Percentiles rank a stretch among this genome's conserved stretches.
phyloP scores from a whole-genome alignment of 2,113 vertebrate species.

The Paedocypris sp. region DNA sequence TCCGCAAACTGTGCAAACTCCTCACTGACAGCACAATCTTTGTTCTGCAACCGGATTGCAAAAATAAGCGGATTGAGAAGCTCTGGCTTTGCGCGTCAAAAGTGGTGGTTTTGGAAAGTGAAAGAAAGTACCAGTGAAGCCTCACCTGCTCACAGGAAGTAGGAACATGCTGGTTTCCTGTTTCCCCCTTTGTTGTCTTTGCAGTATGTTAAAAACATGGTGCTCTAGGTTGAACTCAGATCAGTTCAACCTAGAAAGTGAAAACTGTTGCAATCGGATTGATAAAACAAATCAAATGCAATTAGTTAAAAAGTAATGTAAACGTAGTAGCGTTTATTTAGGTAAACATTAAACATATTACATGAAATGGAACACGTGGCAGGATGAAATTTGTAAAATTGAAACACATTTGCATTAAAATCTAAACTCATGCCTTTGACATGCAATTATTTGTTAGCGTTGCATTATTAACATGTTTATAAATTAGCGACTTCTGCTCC shows the following conservation, averaged over 20 bases:
- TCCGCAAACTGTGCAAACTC: no score
- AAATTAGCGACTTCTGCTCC: no score
- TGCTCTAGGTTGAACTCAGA: conserved; percentile 24
- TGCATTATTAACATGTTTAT: no score
- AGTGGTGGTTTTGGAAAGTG: conserved; percentile 49
- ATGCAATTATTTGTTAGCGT: no score
- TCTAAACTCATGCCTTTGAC: no score
- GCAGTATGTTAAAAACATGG: conserved; percentile 29
- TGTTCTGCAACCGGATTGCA: background rate
- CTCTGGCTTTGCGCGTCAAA: conserved; percentile 37
- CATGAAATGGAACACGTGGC: no score
- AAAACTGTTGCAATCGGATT: background rate
- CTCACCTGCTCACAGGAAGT: conserved; percentile 57
- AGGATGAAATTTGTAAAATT: no score
- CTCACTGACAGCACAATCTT: background rate
- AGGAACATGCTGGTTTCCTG: conserved; percentile 59
- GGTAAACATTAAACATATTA: no score
- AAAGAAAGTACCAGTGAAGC: conserved; percentile 39
- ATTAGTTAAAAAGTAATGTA: background rate
- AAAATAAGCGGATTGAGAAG: conserved; percentile 26
- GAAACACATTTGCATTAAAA: no score
- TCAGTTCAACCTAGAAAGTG: background rate
- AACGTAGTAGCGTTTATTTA: no score
- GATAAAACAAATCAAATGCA: background rate
- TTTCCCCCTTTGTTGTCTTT: conserved; percentile 39